Conservation (phyloP, 1,140 invertebrate species). For the Neomicropteryx cornuta region DNA sequence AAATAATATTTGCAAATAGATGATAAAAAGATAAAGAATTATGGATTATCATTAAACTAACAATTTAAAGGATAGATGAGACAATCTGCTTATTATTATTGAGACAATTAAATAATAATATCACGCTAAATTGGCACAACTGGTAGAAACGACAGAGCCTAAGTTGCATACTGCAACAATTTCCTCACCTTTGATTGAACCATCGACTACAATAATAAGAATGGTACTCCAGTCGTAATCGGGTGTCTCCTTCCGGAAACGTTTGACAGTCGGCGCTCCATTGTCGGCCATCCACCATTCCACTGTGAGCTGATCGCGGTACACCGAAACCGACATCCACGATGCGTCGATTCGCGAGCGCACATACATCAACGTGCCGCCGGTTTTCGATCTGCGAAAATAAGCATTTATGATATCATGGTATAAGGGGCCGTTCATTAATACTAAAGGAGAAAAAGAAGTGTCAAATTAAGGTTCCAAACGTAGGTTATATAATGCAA, state of each 20-base stretch:
- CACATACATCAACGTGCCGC: slow-evolving; percentile 56
- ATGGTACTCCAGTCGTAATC: slow-evolving; percentile 58
- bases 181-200: no score
- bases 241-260: slow-evolving; percentile 48
- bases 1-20: not conserved
- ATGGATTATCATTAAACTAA: no score
- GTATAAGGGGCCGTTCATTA: no score
- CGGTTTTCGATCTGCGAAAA: slow-evolving; percentile 54
- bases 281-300: slow-evolving; percentile 48
- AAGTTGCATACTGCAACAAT: no score
- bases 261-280: slow-evolving; percentile 29
- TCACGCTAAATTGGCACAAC: no score
- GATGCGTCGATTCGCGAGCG: slow-evolving; percentile 22
- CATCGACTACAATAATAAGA: slow-evolving; percentile 25
- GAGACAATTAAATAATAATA: no score
- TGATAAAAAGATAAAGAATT: not conserved
- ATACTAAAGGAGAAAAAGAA: no score
- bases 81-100: no score
- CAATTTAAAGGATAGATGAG: no score
- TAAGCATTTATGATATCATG: slow-evolving; percentile 9
- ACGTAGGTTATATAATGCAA: no score
- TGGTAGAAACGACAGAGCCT: no score
- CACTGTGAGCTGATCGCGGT: slow-evolving; percentile 53
- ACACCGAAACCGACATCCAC: slow-evolving; percentile 60
- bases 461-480: no score